phyloP scores from a whole-genome alignment of 2,888 invertebrate genomes.

The Meliscaeva auricollis region DNA sequence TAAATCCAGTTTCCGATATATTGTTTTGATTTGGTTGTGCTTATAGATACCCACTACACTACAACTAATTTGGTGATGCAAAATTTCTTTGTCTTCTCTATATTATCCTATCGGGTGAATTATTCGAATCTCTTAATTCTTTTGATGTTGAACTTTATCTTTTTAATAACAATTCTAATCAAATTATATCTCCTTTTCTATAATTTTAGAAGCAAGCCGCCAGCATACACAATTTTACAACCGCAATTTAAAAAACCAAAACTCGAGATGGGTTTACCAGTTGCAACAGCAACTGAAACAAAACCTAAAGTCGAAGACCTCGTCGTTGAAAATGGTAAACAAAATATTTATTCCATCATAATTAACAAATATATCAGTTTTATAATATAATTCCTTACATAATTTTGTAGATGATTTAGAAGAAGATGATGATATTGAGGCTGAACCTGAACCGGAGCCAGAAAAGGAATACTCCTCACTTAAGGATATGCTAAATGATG shows the following conservation, averaged over 20 bases:
- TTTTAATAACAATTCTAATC: not conserved
- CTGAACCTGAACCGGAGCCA: slow-evolving; percentile 83
- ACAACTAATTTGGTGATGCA: too few relatives aligned
- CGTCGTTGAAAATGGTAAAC: slow-evolving; percentile 79
- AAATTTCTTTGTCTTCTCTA: too few relatives aligned
- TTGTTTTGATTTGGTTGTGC: too few relatives aligned
- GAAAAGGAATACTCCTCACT: slow-evolving; percentile 85
- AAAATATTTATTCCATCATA: not conserved
- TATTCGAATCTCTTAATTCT: too few relatives aligned
- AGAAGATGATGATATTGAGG: slow-evolving; percentile 80
- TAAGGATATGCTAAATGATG: slow-evolving; percentile 87
- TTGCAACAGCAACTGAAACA: slow-evolving; percentile 77
- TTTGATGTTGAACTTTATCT: too few relatives aligned
- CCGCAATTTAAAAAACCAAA: slow-evolving; percentile 79
- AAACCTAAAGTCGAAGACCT: slow-evolving; percentile 77
- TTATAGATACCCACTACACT: too few relatives aligned
- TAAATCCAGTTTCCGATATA: too few relatives aligned
- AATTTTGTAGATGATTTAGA: slow-evolving; percentile 80
- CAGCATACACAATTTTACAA: slow-evolving; percentile 79
- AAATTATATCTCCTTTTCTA: not conserved
- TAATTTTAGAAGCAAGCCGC: slow-evolving; percentile 76
- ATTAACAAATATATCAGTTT: not conserved
- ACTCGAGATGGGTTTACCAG: slow-evolving; percentile 80
- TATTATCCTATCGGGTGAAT: too few relatives aligned
- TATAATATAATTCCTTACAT: not conserved